Evolutionary conservation across 2,797 vertebrate genomes (phyloP), one percentile per base, ranked within the genome.

Genomic region (Euthynnus affinis): DNA sequence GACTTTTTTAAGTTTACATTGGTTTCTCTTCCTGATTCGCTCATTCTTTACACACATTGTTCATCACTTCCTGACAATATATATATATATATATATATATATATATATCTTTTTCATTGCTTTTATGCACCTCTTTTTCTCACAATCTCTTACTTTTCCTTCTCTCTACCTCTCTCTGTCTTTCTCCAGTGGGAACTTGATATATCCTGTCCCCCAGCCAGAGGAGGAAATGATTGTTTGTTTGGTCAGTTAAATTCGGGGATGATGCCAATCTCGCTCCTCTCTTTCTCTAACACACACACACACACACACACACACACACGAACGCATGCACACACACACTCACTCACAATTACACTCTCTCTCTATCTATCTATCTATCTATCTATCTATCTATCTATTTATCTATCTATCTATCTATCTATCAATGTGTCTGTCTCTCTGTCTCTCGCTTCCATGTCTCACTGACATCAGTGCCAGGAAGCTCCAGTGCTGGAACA

Each of bases 191-290:
- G 86, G 83, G 74, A 92, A 88, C 76, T 37, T 83, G 74, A 90
- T 82, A 91, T 80, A 81, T 87, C 87, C 88, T 89, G 78, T 59
- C 74, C 84, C 76, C 61, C 40, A 42, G 74, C 79, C 68, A 58
- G 72, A 78, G 58, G 76, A 90, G 93, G 93, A 95, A 93, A 81
- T 74, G 59, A 74, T 63, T 93, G 89, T 91, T 94, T 93, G 85
- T 87, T 92, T 90, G 81, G 84, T 89, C 80, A 84, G 64, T 87
- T 86, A 79, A 90, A 74, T 78, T 80, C 4, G 2, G 42, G 63
- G 71, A 86, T 62, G 81, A 80, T 89, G 79, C 90, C 84, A 91
- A 83, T 81, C 69, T 79, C 78, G 48, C 71, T 75, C 18, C 79
- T 78, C 52, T 88, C 80, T 82, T n/a, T n/a, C 65, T 20, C 42